These are phyloP conservation scores for Schizotus pectinicornis DNA, from an alignment of 2,888 invertebrate species.

Conservation along the genomic window DNA sequence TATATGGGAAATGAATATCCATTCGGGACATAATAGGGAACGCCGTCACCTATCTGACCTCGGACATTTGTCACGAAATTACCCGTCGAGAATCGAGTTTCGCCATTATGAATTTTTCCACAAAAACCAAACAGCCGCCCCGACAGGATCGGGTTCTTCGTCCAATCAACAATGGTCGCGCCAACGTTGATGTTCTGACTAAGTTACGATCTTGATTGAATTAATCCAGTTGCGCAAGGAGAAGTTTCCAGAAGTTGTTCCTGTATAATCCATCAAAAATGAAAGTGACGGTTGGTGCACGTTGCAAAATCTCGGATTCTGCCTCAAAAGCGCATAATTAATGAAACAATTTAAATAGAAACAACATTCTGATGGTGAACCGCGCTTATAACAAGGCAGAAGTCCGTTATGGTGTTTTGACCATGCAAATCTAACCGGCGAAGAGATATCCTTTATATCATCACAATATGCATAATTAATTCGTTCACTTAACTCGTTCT, in stretches of 20 bases:
- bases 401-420: conserved; percentile 47
- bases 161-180: background rate
- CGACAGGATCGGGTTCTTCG: too few species aligned
- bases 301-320: background rate
- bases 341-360: conserved; percentile 26
- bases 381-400: conserved; percentile 23
- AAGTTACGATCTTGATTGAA: background rate
- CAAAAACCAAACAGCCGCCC: too few species aligned
- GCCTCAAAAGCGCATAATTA: conserved; percentile 7
- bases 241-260: background rate
- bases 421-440: conserved; percentile 49
- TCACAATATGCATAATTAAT: conserved; percentile 49
- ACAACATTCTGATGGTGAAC: conserved; percentile 25
- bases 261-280: background rate
- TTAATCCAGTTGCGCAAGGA: background rate
- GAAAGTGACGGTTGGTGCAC: too few species aligned
- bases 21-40: conserved; percentile 44
- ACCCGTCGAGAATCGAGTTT: conserved; percentile 33
- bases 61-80: conserved; percentile 42
- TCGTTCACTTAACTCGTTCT: conserved; percentile 31
- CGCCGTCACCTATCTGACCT: conserved; percentile 45
- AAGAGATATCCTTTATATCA: conserved; percentile 38
- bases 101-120: background rate
- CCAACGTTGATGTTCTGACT: background rate
- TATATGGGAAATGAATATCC: conserved; percentile 51